Base-by-base conservation (phyloP, 1,140 invertebrate species). In the Sinella curviseta region DNA sequence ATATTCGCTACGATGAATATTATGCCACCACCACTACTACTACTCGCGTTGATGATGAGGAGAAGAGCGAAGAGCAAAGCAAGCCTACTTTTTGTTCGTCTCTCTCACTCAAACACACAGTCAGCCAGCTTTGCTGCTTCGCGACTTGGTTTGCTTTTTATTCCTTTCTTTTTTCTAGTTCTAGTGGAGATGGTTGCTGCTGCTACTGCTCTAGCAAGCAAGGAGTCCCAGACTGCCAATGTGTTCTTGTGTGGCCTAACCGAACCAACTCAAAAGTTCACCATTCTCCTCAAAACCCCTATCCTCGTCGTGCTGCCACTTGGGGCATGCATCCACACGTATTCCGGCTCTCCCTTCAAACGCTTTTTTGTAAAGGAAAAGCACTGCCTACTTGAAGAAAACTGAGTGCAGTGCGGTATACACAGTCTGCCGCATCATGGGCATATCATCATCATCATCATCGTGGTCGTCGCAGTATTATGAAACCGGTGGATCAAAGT, bases 181-280 rank as follows among this genome's bases (percentile, higher is more conserved):
- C 57, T 60, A 60, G 57, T n/a, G 57, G 4, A 26, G 57, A 17
- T 16, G 4, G 57, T 8, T 48, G 57, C 57, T 60, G 14, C 57
- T 60, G 57, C 57, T 60, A 26, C 57, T 60, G 57, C 57, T 60
- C 57, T 60, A 60, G 57, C 57, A 60, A 60, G 57, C 57, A 60
- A 60, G 24, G 57, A 17, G 57, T 26, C 12, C 57, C 57, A 60
- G 57, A 60, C 57, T 60, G 24, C 12, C 24, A 60, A 26, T 60
- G 14, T 60, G 57, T n/a, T 60, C 24, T 4, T 26, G 57, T 60
- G 57, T 60, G 57, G 57, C 57, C 57, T 3, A 60, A 17, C 57
- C 24, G 57, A 48, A 8, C 17, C 39, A 48, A n/a, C 39, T 17
- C 4, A 48, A 48, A 4, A 48, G 17, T 17, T 48, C 39, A 48